Base-by-base conservation (phyloP, 1,140 invertebrate genomes). In the Diachasma alloeum region DNA sequence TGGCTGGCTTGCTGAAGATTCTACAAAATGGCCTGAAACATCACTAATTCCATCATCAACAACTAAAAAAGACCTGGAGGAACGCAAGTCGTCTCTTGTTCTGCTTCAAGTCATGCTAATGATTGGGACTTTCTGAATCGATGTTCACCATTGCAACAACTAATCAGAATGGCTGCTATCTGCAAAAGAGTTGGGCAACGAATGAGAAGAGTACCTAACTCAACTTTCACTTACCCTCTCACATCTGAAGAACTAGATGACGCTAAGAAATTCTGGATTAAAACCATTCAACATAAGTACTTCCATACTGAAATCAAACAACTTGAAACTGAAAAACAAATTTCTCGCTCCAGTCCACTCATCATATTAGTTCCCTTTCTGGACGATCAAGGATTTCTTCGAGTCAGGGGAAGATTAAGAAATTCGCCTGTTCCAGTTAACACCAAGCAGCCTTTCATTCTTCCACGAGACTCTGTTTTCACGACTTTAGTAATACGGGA, bases 381-480 rank as follows among this genome's bases (percentile, higher is more conserved):
- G 9, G 69, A 71, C 1, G 22, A 36, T 19, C 37, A 71, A 9
- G 69, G 69, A 13, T 19, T 71, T 44, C 17, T 71, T 4, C 69
- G 69, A 17, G 69, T 71, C 11, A 42, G 69, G 9, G 69, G 69
- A 17, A 15, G 69, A 71, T 44, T 71, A 17, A 19, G 46, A 0
- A 44, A 71, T 24, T 19, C 22, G 22, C 9, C n/a, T 9, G 13
- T 22, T n/a, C 15, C 6, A 9, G 3, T 26, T 10, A n/a, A 53
- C 5, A 15, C 8, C 10, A 79, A 80, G 46, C 81, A 82, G 76
- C 81, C 81, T 31, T 78, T 80, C n/a, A 82, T 85, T 19, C 56
- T 85, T 19, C 77, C 76, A 22, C 22, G 76, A 42, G n/a, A 72
- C 22, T 53, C 53, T 26, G 3, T 44, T n/a, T 70, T 84, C 13